A percentile compares a stretch with the other conserved stretches of the same genome.
Evolutionary conservation across 2,113 vertebrate species (phyloP).

Genomic region (Silurus meridionalis): DNA sequence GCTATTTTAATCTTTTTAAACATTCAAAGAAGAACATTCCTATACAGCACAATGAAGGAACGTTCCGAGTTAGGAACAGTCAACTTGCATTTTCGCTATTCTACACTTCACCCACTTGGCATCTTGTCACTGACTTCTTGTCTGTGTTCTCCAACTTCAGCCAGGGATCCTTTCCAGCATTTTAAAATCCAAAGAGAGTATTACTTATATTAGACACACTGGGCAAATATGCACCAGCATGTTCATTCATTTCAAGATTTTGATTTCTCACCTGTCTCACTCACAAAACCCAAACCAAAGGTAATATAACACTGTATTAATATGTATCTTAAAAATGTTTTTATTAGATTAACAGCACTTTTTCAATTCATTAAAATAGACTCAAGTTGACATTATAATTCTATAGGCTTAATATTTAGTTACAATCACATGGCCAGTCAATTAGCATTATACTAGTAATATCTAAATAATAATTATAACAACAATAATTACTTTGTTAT

Average conservation of each 20-base stretch:
- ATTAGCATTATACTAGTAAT: neutral
- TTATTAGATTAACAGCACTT: neutral
- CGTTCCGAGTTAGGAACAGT: constrained; percentile 11
- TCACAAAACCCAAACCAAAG: neutral
- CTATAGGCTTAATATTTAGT: neutral
- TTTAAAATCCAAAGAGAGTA: neutral
- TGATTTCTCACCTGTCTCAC: neutral
- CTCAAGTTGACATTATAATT: neutral
- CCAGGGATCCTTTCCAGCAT: neutral
- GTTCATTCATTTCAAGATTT: neutral
- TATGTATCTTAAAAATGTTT: neutral
- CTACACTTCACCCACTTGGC: constrained; percentile 30
- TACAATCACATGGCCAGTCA: neutral
- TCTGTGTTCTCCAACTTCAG: constrained; percentile 13
- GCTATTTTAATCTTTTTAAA: constrained; percentile 39
- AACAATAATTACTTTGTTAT: neutral
- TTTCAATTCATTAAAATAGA: neutral
- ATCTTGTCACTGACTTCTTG: constrained; percentile 25
- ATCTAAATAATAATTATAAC: neutral
- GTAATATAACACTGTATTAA: neutral
- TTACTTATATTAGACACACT: neutral
- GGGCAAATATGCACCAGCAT: neutral
- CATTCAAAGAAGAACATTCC: constrained; percentile 25
- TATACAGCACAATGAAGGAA: constrained; percentile 27
- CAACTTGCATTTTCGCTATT: constrained; percentile 22